phyloP scores from a whole-genome alignment of 2,888 invertebrate species.

The Napeogenes sylphis region DNA sequence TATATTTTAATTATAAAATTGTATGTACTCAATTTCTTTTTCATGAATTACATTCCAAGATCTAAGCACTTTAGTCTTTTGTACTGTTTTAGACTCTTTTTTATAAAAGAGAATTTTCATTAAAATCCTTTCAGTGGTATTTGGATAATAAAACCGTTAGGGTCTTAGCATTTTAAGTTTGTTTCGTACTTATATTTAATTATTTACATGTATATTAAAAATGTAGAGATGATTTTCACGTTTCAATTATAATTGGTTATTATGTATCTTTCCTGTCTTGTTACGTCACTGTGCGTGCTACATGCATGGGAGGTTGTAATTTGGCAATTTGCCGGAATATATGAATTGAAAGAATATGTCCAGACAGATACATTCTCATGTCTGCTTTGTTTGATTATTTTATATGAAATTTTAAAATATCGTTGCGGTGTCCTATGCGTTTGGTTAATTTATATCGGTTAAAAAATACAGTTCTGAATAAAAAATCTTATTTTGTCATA shows the following conservation, averaged over 20 bases:
- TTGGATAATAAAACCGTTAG: not conserved
- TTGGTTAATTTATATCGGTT: not conserved
- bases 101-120: not conserved
- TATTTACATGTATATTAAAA: no score
- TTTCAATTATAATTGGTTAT: no score
- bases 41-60: not conserved
- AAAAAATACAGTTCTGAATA: not conserved
- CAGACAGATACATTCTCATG: conserved; percentile 6
- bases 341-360: conserved; percentile 6
- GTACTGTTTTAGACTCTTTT: conserved; percentile 1
- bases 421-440: not conserved
- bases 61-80: not conserved
- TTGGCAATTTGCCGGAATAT: conserved; percentile 11
- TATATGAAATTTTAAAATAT: not conserved
- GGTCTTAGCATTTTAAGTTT: conserved; percentile 1
- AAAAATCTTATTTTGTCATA: no score
- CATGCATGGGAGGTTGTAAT: not conserved
- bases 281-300: no score
- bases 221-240: no score
- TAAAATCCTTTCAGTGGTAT: conserved; percentile 5
- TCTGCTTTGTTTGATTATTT: not conserved
- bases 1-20: no score
- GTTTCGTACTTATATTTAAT: conserved; percentile 1
- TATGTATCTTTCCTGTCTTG: no score
- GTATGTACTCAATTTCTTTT: not conserved